A percentile compares a stretch with the other conserved stretches of the same genome.
These are phyloP conservation scores for Diorhabda carinulata DNA, from an alignment of 1,140 invertebrate species.

Conservation along the genomic window DNA sequence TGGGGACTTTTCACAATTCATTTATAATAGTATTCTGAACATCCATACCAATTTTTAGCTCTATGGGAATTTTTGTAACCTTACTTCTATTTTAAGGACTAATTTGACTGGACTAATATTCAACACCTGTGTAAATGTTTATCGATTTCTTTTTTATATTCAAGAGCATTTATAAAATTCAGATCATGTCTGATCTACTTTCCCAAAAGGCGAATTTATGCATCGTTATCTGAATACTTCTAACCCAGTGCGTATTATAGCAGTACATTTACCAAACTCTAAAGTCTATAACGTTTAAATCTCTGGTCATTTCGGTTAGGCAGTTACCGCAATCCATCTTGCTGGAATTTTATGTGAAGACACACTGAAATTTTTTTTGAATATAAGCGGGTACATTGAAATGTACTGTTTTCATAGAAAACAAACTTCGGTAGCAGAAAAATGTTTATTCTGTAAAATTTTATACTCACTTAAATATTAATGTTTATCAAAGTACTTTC, in stretches of 20 bases:
- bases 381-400: not conserved
- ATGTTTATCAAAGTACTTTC: too few relatives aligned
- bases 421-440: too few relatives aligned
- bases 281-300: conserved; percentile 1
- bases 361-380: not conserved
- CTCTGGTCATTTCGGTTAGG: conserved; percentile 1
- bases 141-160: too few relatives aligned
- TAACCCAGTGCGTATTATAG: not conserved
- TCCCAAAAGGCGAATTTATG: not conserved
- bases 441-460: too few relatives aligned
- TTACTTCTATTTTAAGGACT: too few relatives aligned
- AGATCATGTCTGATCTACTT: not conserved
- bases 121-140: too few relatives aligned
- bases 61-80: too few relatives aligned
- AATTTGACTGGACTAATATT: too few relatives aligned
- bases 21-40: too few relatives aligned
- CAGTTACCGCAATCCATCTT: not conserved
- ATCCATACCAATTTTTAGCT: too few relatives aligned
- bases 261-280: not conserved
- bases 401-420: not conserved
- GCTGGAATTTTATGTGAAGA: not conserved
- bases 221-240: not conserved
- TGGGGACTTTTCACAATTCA: too few relatives aligned
- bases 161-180: not conserved
- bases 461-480: too few relatives aligned